Conservation (phyloP, 1,140 invertebrate genomes). For the Acarapis woodi region DNA sequence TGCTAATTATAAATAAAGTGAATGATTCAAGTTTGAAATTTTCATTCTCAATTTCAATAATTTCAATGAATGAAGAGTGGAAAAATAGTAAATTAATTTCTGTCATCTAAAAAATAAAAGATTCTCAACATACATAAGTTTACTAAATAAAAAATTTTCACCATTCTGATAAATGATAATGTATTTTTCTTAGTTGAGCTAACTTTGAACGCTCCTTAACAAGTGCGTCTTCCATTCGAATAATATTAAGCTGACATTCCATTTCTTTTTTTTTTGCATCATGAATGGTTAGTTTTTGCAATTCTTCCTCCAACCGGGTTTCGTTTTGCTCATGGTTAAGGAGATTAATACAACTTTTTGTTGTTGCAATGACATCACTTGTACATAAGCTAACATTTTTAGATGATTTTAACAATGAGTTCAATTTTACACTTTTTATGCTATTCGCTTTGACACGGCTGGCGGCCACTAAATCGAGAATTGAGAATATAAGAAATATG, state of each 20-base stretch:
- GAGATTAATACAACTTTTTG: constrained; percentile 53
- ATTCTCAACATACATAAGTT: too few species aligned
- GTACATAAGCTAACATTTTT: constrained; percentile 61
- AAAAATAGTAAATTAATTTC: too few species aligned
- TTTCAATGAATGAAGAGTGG: too few species aligned
- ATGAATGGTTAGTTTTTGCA: constrained; percentile 57
- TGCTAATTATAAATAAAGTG: too few species aligned
- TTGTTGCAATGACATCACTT: constrained; percentile 65
- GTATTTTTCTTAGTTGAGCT: constrained; percentile 52
- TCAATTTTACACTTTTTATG: constrained; percentile 41
- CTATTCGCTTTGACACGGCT: constrained; percentile 33
- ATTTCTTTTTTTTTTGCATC: constrained; percentile 82
- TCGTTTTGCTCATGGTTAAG: constrained; percentile 54
- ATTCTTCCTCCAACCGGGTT: constrained; percentile 47
- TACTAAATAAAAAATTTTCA: too few species aligned
- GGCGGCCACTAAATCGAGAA: constrained; percentile 77
- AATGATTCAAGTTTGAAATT: too few species aligned
- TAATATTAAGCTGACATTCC: constrained; percentile 55
- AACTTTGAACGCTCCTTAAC: constrained; percentile 54
- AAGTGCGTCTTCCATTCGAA: constrained; percentile 68
- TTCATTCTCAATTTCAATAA: too few species aligned
- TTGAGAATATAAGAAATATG: too few species aligned
- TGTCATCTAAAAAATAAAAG: too few species aligned
- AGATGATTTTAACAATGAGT: constrained; percentile 47
- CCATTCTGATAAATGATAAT: constrained; percentile 48